A percentile compares a stretch with the other conserved stretches of the same genome.
These are phyloP conservation scores for Standfussiana lucernea DNA, from an alignment of 2,888 invertebrate species.

Conservation along the genomic window DNA sequence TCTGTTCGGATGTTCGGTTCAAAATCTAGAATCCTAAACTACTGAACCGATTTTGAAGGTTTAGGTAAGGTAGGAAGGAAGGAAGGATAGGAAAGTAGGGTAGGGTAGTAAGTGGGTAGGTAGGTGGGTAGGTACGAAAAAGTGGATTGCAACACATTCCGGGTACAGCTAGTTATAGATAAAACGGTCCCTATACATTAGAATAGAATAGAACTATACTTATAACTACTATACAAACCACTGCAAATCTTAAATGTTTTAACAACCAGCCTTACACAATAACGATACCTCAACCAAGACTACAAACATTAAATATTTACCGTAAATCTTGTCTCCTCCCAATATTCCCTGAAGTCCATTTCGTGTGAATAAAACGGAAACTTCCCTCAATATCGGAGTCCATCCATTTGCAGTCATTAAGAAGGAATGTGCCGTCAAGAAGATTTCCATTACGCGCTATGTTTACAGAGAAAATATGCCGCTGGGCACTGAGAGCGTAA, in stretches of 20 bases:
- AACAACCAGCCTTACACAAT: neutral
- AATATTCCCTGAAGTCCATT: constrained; percentile 19
- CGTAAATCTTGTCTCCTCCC: neutral
- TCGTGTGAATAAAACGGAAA: constrained; percentile 45
- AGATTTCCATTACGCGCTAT: constrained; percentile 41
- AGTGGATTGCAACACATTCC: too few relatives aligned
- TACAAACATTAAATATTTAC: neutral
- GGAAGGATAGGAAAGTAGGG: too few relatives aligned
- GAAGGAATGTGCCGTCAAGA: constrained; percentile 24
- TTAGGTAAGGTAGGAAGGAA: too few relatives aligned
- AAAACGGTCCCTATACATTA: too few relatives aligned
- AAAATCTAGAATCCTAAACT: too few relatives aligned
- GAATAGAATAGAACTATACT: too few relatives aligned
- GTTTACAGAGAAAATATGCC: constrained; percentile 29
- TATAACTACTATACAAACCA: neutral
- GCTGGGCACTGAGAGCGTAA: neutral
- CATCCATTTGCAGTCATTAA: constrained; percentile 47
- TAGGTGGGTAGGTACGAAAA: too few relatives aligned
- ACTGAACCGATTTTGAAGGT: too few relatives aligned
- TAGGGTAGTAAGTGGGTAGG: too few relatives aligned
- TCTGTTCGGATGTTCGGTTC: too few relatives aligned
- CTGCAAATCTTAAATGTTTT: neutral
- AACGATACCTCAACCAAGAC: neutral
- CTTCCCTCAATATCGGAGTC: constrained; percentile 38
- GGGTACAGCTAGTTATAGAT: neutral